Conservation (phyloP, 2,797 vertebrate genomes). For the Cynopterus sphinx region DNA sequence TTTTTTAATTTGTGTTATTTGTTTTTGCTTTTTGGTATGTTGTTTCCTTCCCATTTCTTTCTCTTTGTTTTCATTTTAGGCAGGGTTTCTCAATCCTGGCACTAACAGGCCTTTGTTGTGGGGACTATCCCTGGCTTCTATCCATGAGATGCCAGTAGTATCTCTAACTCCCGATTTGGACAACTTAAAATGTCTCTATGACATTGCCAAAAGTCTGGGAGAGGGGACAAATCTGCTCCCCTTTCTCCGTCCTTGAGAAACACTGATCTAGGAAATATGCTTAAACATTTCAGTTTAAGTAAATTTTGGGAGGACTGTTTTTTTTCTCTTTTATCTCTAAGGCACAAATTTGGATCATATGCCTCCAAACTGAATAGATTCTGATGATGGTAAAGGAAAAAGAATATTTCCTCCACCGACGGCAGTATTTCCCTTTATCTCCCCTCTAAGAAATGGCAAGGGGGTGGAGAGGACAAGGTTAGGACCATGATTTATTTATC, state of each 20-base stretch:
- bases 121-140: neutral
- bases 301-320: neutral
- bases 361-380: neutral
- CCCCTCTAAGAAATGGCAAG: neutral
- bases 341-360: neutral
- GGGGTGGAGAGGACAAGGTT: no score
- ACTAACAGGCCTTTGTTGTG: neutral
- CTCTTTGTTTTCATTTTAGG: neutral
- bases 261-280: neutral
- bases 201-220: neutral
- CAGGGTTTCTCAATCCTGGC: neutral
- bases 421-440: neutral
- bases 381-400: neutral
- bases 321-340: neutral
- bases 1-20: neutral
- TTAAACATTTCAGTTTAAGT: neutral
- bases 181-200: neutral
- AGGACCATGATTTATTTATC: conserved; percentile 6
- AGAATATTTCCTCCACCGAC: neutral
- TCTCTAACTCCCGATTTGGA: neutral
- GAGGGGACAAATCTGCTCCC: neutral
- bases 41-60: neutral
- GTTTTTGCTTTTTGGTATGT: neutral
- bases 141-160: neutral
- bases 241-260: neutral